Evolutionary conservation across 2,113 vertebrate genomes (phyloP).

Genomic region (Microtus ochrogaster): DNA sequence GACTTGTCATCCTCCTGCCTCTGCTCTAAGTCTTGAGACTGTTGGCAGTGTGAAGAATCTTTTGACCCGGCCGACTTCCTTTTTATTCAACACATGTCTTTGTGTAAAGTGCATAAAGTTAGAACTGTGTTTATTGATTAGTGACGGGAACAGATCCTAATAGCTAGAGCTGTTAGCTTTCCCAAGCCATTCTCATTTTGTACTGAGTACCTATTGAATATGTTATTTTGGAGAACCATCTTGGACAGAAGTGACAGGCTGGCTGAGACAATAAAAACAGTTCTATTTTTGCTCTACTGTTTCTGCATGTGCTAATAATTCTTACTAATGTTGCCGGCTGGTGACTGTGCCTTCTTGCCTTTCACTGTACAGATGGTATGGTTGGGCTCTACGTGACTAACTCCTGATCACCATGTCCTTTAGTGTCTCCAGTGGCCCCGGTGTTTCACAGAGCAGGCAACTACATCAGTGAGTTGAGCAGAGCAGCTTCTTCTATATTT

Average conservation of each 20-base stretch:
- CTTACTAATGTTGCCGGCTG: background rate
- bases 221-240: constrained; percentile 13
- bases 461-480: constrained; percentile 47
- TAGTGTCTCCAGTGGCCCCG: background rate
- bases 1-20: background rate
- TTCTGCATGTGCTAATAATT: constrained; percentile 18
- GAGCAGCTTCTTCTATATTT: constrained; percentile 58
- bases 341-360: background rate
- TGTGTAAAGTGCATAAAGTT: background rate
- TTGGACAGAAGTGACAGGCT: background rate
- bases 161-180: background rate
- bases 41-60: background rate
- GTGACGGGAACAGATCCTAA: background rate
- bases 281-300: background rate
- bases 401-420: background rate
- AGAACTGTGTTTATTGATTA: constrained; percentile 19
- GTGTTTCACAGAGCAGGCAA: constrained; percentile 27
- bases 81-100: background rate
- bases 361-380: background rate
- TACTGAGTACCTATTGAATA: constrained; percentile 6
- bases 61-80: background rate
- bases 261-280: constrained; percentile 3
- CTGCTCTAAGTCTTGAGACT: background rate
- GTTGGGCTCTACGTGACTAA: background rate
- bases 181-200: constrained; percentile 1